Evolutionary conservation across 2,113 vertebrate species (phyloP), one percentile per base, ranked within the genome.

Genomic region (Empidonax alnorum): DNA sequence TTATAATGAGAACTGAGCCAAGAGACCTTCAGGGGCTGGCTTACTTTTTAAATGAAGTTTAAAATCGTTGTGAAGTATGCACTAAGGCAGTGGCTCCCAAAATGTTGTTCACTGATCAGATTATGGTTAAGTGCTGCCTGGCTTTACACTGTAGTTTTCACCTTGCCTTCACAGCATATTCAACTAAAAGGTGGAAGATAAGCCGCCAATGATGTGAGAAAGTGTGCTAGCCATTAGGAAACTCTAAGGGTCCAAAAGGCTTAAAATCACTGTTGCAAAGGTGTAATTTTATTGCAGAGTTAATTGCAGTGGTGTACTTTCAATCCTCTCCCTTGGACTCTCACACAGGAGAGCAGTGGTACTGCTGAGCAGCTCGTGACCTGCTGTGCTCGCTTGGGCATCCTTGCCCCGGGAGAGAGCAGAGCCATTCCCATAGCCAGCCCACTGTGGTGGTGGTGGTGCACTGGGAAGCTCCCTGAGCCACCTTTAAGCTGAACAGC

Each of bases 391-490:
- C 3, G 0, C 30, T 22, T 1, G 7, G 25, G 33, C 42, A 28
- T 28, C 13, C 39, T 74, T 59, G 30, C 47, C 41, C 50, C 3
- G 0, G 0, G 28, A 16, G 7, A 12, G 14, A 30, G 20, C 19
- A 41, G 5, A 47, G 19, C 28, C 25, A 7, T 71, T 13, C 35
- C 61, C 39, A 2, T 11, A 14, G 6, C 15, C 50, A 42, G 9
- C 39, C 10, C 72, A 1, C 2, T 3, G 23, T 2, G 0, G 20
- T 11, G 12, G 77, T 33, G 3, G 9, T 0, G 0, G 6, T 14
- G 66, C 56, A 4, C 47, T 14, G 56, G 35, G 50, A 69, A 7
- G 37, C 4, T 24, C 21, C 18, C 25, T 1, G 4, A 80, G 58
- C 25, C 28, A 9, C 30, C 14, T 31, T 14, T 14, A 25, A 55